Conservation (phyloP, 2,113 vertebrate genomes). For the Ctenodactylus gundi region DNA sequence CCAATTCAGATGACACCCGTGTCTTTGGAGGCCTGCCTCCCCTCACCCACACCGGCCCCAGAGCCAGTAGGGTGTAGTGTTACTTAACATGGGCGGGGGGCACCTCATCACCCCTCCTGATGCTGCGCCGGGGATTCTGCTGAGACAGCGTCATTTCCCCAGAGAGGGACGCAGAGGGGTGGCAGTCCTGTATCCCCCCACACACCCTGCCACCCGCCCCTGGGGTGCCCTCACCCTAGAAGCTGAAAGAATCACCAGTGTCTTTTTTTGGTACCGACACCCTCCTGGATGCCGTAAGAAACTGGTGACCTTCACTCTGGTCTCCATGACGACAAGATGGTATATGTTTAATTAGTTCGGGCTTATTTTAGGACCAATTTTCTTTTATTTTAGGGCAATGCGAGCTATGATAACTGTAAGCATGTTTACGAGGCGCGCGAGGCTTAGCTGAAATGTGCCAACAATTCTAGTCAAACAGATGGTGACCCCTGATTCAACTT, state of each 20-base stretch:
- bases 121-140: background rate
- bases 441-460: slow-evolving; percentile 88
- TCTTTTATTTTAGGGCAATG: slow-evolving; percentile 84
- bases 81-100: background rate
- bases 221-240: background rate
- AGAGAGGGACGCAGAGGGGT: background rate
- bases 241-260: slow-evolving; percentile 25
- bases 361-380: slow-evolving; percentile 84
- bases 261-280: background rate
- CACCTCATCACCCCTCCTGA: background rate
- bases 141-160: background rate
- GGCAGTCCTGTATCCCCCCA: too few species aligned
- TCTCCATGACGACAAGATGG: slow-evolving; percentile 76
- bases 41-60: background rate
- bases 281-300: slow-evolving; percentile 52
- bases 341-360: slow-evolving; percentile 82
- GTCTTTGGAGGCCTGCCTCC: background rate
- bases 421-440: slow-evolving; percentile 88
- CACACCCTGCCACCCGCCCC: background rate
- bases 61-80: background rate
- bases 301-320: slow-evolving; percentile 57
- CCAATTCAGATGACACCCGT: background rate
- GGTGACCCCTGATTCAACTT: slow-evolving; percentile 94
- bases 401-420: slow-evolving; percentile 82
- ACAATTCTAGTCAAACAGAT: slow-evolving; percentile 91